phyloP scores from a whole-genome alignment of 1,140 invertebrate species.

The Lucilia sericata region DNA sequence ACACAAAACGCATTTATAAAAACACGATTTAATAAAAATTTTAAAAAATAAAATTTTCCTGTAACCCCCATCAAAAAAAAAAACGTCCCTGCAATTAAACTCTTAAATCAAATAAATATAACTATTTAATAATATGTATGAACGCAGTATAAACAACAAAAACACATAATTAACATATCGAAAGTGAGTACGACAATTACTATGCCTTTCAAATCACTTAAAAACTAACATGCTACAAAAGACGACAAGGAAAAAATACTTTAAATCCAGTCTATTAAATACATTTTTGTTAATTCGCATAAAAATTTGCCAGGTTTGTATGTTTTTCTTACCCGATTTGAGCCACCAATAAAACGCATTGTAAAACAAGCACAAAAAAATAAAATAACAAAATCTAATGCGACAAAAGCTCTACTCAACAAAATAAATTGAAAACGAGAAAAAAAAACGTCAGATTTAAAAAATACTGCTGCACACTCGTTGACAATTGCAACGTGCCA shows the following conservation, averaged over 20 bases:
- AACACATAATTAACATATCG: slow-evolving; percentile 27
- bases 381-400: neutral
- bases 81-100: no score
- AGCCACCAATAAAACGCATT: neutral
- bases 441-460: no score
- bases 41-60: no score
- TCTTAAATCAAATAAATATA: no score
- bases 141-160: neutral
- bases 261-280: slow-evolving; percentile 23
- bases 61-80: no score
- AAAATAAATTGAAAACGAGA: neutral
- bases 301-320: neutral
- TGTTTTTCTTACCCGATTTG: no score
- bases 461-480: neutral
- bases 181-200: neutral
- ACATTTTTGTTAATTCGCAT: neutral
- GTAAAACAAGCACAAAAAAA: neutral
- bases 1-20: no score
- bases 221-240: neutral
- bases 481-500: slow-evolving; percentile 36
- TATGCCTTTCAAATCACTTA: slow-evolving; percentile 18
- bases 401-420: neutral
- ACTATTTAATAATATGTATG: no score
- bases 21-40: no score
- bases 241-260: neutral